Conservation (phyloP, 2,888 invertebrate genomes). For the Agrilus mali region DNA sequence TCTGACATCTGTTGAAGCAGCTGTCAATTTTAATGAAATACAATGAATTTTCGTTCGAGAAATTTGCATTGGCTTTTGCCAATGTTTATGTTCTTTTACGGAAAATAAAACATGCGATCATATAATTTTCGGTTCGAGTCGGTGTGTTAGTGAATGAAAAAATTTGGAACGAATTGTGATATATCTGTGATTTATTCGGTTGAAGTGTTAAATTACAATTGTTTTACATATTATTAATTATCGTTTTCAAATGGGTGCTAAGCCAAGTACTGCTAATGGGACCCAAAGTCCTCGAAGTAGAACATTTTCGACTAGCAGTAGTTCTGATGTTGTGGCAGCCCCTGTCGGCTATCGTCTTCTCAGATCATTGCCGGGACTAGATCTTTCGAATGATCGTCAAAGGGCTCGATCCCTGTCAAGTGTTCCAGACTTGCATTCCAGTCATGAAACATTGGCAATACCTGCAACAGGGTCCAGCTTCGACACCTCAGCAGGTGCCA, state of each 20-base stretch:
- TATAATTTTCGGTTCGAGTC: too few species aligned
- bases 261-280: conserved; percentile 66
- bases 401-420: conserved; percentile 72
- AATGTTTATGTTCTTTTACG: conserved; percentile 11
- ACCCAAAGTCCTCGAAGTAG: conserved; percentile 60
- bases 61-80: conserved; percentile 17
- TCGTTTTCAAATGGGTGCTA: conserved; percentile 54
- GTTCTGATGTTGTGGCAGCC: conserved; percentile 49
- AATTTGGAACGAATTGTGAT: too few species aligned
- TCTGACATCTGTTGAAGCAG: conserved; percentile 18
- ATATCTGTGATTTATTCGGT: too few species aligned
- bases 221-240: too few species aligned
- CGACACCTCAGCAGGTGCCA: conserved; percentile 51
- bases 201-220: too few species aligned
- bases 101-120: too few species aligned
- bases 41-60: conserved; percentile 14
- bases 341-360: conserved; percentile 54
- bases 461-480: conserved; percentile 49
- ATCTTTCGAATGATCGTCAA: conserved; percentile 65
- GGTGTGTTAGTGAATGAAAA: too few species aligned
- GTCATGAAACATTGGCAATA: conserved; percentile 45
- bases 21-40: conserved; percentile 14
- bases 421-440: conserved; percentile 57
- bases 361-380: conserved; percentile 58
- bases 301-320: conserved; percentile 62